phyloP scores from a whole-genome alignment of 2,113 vertebrate genomes.

The Pipa parva region DNA sequence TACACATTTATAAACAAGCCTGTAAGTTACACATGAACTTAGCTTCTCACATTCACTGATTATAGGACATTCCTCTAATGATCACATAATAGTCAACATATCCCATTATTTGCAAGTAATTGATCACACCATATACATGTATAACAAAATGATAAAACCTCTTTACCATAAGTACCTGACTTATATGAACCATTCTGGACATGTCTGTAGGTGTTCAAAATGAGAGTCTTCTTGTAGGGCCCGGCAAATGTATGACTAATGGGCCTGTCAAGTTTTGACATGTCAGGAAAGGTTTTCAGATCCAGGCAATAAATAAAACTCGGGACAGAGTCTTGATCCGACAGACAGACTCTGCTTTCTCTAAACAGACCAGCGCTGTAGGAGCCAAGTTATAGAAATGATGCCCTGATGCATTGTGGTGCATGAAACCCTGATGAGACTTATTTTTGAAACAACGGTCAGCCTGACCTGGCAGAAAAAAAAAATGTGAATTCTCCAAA shows the following conservation, averaged over 20 bases:
- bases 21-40: too few species aligned
- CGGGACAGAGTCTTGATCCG: constrained; percentile 11
- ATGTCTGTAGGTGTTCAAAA: fast-evolving
- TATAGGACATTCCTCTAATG: too few species aligned
- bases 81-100: background rate
- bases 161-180: constrained; percentile 21
- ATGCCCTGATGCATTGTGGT: background rate
- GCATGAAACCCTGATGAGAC: background rate
- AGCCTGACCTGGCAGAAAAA: constrained; percentile 45
- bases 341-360: constrained; percentile 3
- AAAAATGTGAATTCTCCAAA: constrained; percentile 42
- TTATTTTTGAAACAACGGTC: constrained; percentile 1
- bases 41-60: too few species aligned
- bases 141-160: constrained; percentile 17
- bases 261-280: constrained; percentile 39
- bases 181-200: background rate
- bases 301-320: constrained; percentile 12
- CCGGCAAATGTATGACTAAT: background rate
- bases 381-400: background rate
- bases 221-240: background rate
- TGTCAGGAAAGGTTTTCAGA: constrained; percentile 37
- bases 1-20: too few species aligned
- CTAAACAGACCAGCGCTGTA: background rate
- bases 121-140: constrained; percentile 9
- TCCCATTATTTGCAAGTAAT: background rate